phyloP scores from a whole-genome alignment of 2,113 vertebrate species.

The Datnioides undecimradiatus region DNA sequence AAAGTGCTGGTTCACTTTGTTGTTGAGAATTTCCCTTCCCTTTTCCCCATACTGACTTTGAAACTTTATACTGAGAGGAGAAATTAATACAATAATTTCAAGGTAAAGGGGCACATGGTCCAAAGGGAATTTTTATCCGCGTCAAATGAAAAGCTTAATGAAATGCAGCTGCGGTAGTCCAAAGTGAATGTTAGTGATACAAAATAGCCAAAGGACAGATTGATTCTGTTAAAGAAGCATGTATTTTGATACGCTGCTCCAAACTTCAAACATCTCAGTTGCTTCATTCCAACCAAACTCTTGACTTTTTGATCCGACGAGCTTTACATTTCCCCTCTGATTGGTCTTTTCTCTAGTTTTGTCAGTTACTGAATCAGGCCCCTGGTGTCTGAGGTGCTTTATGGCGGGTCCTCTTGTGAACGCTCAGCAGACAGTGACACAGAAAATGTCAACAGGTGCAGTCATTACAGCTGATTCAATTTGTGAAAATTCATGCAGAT shows the following conservation, averaged over 20 bases:
- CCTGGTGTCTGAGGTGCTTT: neutral
- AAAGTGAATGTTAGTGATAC: neutral
- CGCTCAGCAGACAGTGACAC: neutral
- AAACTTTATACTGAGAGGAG: neutral
- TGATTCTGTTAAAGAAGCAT: neutral
- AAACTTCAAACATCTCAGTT: neutral
- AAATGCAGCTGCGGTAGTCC: neutral
- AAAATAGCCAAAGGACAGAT: slow-evolving; percentile 26
- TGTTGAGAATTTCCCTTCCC: slow-evolving; percentile 59
- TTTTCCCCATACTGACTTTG: slow-evolving; percentile 19
- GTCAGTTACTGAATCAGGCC: neutral
- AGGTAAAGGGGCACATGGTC: neutral
- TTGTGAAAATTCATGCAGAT: neutral
- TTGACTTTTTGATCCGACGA: neutral
- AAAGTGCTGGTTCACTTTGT: slow-evolving; percentile 99
- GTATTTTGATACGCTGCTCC: neutral
- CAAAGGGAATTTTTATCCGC: slow-evolving; percentile 10
- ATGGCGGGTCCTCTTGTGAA: neutral
- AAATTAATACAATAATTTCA: neutral
- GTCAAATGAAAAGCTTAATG: slow-evolving; percentile 18
- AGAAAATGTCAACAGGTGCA: slow-evolving; percentile 11
- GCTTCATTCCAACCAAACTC: neutral
- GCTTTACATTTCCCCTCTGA: neutral
- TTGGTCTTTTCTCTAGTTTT: neutral
- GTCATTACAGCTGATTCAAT: slow-evolving; percentile 3